phyloP scores from a whole-genome alignment of 2,113 vertebrate genomes.

The human region DNA sequence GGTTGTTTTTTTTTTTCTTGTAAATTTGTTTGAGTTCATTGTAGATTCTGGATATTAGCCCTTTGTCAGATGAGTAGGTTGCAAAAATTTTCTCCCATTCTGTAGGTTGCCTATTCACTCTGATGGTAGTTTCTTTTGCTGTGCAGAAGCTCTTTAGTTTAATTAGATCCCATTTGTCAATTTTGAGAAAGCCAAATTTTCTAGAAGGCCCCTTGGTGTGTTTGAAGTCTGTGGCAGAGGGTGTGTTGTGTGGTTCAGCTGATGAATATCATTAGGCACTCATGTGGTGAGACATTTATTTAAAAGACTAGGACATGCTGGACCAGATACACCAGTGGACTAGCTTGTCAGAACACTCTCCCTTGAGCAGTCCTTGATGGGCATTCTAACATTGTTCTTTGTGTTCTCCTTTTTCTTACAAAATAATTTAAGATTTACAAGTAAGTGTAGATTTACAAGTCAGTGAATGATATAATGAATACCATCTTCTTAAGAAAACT shows the following conservation, averaged over 20 bases:
- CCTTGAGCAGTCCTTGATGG: neutral
- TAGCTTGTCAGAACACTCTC: neutral
- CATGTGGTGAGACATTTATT: neutral
- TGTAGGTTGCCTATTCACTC: too few relatives aligned
- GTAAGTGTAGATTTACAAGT: neutral
- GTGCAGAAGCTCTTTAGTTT: too few relatives aligned
- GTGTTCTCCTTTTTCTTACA: neutral
- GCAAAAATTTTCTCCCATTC: too few relatives aligned
- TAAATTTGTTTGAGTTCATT: too few relatives aligned
- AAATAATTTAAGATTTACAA: conserved; percentile 6
- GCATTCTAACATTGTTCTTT: neutral
- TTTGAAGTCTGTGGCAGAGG: neutral
- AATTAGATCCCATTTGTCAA: too few relatives aligned
- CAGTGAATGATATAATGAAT: neutral
- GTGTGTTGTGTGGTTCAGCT: neutral
- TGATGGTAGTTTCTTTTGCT: too few relatives aligned
- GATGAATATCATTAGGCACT: neutral
- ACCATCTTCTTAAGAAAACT: neutral
- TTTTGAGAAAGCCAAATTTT: neutral
- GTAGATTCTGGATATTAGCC: too few relatives aligned
- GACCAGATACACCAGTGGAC: neutral
- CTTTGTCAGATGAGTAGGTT: too few relatives aligned
- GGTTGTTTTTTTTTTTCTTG: too few relatives aligned
- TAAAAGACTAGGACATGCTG: neutral
- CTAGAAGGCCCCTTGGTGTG: neutral